These are phyloP conservation scores for Ictalurus furcatus DNA, from an alignment of 2,113 vertebrate genomes.

Conservation along the genomic window DNA sequence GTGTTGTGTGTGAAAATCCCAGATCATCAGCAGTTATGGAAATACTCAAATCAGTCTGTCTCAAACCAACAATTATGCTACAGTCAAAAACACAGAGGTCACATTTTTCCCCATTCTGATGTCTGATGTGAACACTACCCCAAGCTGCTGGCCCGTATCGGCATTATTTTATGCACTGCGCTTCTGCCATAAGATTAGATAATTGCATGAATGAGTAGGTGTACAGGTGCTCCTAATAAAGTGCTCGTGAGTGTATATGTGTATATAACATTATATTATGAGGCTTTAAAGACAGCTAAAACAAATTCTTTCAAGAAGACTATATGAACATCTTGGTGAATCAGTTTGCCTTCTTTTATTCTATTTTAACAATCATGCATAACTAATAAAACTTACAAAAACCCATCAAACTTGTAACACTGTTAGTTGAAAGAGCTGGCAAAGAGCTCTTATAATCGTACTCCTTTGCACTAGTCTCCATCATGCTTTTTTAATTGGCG, in stretches of 20 bases:
- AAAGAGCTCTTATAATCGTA: neutral
- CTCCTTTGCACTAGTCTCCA: constrained; percentile 49
- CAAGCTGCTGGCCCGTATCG: no score
- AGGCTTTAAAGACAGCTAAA: neutral
- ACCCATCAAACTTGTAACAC: constrained; percentile 4
- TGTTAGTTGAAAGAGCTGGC: constrained; percentile 25
- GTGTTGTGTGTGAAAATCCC: no score
- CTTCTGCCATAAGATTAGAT: no score
- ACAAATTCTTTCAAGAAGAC: neutral
- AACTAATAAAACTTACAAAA: constrained; percentile 39
- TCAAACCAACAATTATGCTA: no score
- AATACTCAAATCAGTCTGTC: no score
- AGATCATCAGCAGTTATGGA: no score
- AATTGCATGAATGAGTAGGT: no score
- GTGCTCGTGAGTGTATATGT: neutral
- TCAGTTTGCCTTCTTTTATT: constrained; percentile 51
- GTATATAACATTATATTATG: neutral
- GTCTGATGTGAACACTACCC: no score
- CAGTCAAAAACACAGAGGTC: no score
- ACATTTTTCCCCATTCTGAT: no score
- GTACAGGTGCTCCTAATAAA: neutral
- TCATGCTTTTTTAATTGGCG: constrained; percentile 77
- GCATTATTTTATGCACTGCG: no score
- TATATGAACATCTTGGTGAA: neutral
- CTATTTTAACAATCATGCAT: constrained; percentile 50